These are phyloP conservation scores for Genyomyrus donnyi DNA, from an alignment of 2,113 vertebrate species.

Conservation along the genomic window DNA sequence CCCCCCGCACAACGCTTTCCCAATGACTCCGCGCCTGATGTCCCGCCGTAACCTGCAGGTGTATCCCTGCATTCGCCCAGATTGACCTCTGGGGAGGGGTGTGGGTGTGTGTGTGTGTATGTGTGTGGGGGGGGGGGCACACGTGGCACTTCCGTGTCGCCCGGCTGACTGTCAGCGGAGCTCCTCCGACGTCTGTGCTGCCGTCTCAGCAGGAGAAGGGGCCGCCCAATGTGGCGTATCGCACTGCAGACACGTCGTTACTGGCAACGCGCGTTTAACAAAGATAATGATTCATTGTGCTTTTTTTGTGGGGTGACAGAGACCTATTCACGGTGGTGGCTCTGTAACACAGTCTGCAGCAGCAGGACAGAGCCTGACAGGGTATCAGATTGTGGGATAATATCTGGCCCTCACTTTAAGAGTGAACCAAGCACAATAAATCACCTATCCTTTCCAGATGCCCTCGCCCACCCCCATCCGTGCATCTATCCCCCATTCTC, in stretches of 20 bases:
- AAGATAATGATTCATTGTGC: conserved; percentile 9
- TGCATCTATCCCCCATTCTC: neutral
- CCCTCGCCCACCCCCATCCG: neutral
- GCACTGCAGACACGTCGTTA: neutral
- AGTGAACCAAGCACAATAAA: neutral
- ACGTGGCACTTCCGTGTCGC: neutral
- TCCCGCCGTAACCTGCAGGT: neutral
- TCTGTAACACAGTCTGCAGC: neutral
- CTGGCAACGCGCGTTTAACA: neutral
- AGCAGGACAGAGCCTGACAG: neutral
- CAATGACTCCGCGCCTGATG: neutral
- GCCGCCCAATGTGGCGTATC: neutral
- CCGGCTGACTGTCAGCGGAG: neutral
- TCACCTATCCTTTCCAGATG: neutral
- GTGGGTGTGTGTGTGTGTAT: too few relatives aligned
- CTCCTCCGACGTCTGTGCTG: neutral
- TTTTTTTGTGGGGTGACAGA: conserved; percentile 3
- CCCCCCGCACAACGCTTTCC: neutral
- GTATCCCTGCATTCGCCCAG: neutral
- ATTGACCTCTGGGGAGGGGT: neutral
- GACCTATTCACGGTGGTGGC: neutral
- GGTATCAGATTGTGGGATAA: conserved; percentile 3
- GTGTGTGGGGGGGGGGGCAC: neutral
- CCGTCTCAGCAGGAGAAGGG: neutral
- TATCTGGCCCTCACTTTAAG: conserved; percentile 10